Evolutionary conservation across 2,113 vertebrate genomes (phyloP).

Genomic region (Leuciscus idus): DNA sequence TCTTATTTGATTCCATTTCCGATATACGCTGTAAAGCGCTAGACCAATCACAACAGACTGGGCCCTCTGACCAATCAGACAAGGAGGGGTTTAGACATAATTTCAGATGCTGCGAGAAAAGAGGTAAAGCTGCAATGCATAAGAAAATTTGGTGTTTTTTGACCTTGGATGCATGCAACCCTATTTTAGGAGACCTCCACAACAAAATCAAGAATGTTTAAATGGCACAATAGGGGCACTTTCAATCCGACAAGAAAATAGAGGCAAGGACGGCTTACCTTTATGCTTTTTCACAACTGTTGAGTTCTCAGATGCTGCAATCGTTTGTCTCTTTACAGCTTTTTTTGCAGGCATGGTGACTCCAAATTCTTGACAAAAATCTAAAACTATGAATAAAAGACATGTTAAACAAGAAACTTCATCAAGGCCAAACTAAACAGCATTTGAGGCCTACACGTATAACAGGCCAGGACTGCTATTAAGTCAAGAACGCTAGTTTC

Average conservation of each 20-base stretch:
- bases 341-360: slow-evolving; percentile 84
- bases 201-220: no score
- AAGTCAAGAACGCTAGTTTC: no score
- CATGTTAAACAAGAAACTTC: background rate
- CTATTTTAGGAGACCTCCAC: no score
- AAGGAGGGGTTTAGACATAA: no score
- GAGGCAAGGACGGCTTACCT: slow-evolving; percentile 68
- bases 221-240: no score
- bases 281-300: slow-evolving; percentile 81
- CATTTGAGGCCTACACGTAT: slow-evolving; percentile 5
- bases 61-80: no score
- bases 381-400: slow-evolving; percentile 10
- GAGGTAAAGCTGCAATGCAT: no score
- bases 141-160: no score
- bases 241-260: background rate
- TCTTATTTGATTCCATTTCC: background rate
- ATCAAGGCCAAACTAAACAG: background rate
- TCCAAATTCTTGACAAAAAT: slow-evolving; percentile 31
- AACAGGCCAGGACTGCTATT: background rate
- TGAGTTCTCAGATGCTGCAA: slow-evolving; percentile 63
- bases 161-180: no score
- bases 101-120: no score
- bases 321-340: slow-evolving; percentile 73
- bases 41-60: no score
- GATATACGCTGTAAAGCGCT: no score